These are phyloP conservation scores for Microplitis demolitor DNA, from an alignment of 1,140 invertebrate species.

Conservation along the genomic window DNA sequence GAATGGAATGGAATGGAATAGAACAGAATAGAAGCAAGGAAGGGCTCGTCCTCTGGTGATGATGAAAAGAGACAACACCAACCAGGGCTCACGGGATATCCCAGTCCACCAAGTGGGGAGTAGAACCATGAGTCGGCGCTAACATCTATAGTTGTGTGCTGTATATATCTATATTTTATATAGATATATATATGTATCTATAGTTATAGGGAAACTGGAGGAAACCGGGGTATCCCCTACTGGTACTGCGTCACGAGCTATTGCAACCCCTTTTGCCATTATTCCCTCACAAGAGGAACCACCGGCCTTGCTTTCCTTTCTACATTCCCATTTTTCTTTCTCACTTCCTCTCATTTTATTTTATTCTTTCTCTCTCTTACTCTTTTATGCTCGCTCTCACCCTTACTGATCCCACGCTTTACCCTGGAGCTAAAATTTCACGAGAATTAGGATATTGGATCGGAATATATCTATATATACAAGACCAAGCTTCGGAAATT, in stretches of 20 bases:
- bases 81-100: background rate
- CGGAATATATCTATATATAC: too few relatives aligned
- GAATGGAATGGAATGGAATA: too few relatives aligned
- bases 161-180: too few relatives aligned
- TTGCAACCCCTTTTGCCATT: conserved; percentile 51
- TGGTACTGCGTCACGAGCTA: conserved; percentile 46
- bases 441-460: too few relatives aligned
- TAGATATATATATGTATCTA: too few relatives aligned
- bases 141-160: background rate
- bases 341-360: background rate
- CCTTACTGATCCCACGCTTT: too few relatives aligned
- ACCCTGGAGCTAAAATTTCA: too few relatives aligned
- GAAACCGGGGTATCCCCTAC: conserved; percentile 26
- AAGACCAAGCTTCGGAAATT: too few relatives aligned
- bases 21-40: too few relatives aligned
- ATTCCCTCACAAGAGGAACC: conserved; percentile 21
- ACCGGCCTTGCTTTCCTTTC: background rate
- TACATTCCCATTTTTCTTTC: too few relatives aligned
- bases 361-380: background rate
- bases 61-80: background rate
- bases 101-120: too few relatives aligned
- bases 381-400: background rate
- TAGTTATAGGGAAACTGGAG: background rate
- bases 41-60: background rate
- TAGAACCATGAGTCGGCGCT: too few relatives aligned